Percentiles rank a stretch among this genome's conserved stretches.
Conservation (phyloP, 2,797 vertebrate genomes). For the Brachyrhaphis roseni region DNA sequence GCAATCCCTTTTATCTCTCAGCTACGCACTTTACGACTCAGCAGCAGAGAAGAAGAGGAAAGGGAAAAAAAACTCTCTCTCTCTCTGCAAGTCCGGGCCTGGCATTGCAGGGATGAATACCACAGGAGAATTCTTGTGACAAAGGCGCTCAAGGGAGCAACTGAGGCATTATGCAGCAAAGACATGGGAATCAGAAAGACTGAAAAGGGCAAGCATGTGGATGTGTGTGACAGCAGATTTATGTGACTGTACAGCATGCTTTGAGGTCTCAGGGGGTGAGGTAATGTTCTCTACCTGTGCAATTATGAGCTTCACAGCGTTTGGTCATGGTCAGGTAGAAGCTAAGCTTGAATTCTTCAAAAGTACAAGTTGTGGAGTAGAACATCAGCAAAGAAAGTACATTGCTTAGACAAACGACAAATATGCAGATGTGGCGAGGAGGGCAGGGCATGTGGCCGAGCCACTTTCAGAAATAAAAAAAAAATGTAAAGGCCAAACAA, state of each 20-base stretch:
- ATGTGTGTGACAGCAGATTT: constrained; percentile 12
- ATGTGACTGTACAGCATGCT: constrained; percentile 26
- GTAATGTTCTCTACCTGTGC: constrained; percentile 70
- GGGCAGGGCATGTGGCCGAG: constrained; percentile 43
- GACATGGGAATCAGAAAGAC: constrained; percentile 27
- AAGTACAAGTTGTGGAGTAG: constrained; percentile 42
- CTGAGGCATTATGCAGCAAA: constrained; percentile 45
- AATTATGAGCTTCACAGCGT: constrained; percentile 71
- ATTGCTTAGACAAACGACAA: constrained; percentile 55
- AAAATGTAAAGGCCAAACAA: constrained; percentile 10
- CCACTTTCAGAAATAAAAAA: constrained; percentile 32
- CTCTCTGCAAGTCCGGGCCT: constrained; percentile 76
- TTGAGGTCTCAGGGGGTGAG: constrained; percentile 52
- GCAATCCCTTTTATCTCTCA: constrained; percentile 80
- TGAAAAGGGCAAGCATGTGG: constrained; percentile 17
- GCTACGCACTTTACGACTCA: constrained; percentile 73
- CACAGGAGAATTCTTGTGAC: constrained; percentile 75
- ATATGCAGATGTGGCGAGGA: constrained; percentile 21
- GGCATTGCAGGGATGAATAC: constrained; percentile 70
- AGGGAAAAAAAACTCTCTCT: constrained; percentile 20
- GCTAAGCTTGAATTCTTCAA: constrained; percentile 51
- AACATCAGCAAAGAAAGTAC: constrained; percentile 57
- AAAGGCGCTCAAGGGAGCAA: constrained; percentile 62
- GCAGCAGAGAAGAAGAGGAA: constrained; percentile 60
- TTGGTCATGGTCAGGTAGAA: constrained; percentile 69